Percentiles rank a stretch among this genome's conserved stretches.
Evolutionary conservation across 1,140 invertebrate genomes (phyloP).

Genomic region (Sitodiplosis mosellana): DNA sequence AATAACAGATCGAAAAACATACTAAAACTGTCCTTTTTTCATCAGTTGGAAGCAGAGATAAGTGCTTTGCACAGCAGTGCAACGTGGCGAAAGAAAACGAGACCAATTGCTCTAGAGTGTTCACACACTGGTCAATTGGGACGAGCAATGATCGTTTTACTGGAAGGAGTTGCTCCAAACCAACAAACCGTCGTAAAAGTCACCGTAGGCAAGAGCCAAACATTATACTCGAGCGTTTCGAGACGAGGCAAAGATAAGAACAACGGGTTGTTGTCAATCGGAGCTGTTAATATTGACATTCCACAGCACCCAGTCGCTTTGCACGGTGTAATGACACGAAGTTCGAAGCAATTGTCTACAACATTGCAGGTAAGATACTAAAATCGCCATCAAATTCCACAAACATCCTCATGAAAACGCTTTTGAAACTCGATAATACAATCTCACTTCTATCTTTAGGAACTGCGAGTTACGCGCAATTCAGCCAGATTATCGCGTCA

Average conservation of each 20-base stretch:
- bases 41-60: constrained; percentile 20
- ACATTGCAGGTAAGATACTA: constrained; percentile 53
- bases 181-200: constrained; percentile 92
- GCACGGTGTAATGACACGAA: constrained; percentile 92
- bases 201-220: constrained; percentile 79
- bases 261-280: constrained; percentile 70
- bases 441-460: constrained; percentile 29
- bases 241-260: constrained; percentile 67
- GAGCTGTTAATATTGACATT: constrained; percentile 80
- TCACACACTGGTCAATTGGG: constrained; percentile 81
- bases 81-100: constrained; percentile 23
- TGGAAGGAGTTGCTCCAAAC: constrained; percentile 75
- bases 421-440: too few species aligned
- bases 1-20: background rate
- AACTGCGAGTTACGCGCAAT: constrained; percentile 58
- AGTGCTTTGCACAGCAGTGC: constrained; percentile 22
- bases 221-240: constrained; percentile 68
- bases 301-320: constrained; percentile 91
- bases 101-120: constrained; percentile 49
- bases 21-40: background rate
- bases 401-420: too few species aligned
- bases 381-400: too few species aligned
- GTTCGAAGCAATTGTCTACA: constrained; percentile 81
- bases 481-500: constrained; percentile 49
- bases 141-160: constrained; percentile 75